A percentile compares a stretch with the other conserved stretches of the same genome.
Conservation (phyloP, 2,888 invertebrate species). For the Callimorpha dominula region DNA sequence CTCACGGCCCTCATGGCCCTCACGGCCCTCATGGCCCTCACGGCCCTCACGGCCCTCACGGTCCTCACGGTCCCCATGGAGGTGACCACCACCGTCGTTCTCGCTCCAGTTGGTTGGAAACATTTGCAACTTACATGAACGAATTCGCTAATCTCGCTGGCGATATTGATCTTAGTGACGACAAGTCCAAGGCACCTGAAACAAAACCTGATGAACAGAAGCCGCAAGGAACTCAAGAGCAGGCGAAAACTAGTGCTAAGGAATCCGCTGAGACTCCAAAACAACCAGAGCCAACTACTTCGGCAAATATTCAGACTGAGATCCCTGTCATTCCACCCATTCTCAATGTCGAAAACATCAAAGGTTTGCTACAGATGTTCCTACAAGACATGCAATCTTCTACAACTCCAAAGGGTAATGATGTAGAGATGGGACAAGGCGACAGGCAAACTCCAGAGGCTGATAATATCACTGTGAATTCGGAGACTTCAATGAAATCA, state of each 20-base stretch:
- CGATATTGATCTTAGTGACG: constrained; percentile 62
- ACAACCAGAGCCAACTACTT: constrained; percentile 32
- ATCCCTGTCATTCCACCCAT: constrained; percentile 2
- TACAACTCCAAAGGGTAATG: constrained; percentile 38
- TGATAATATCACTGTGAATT: constrained; percentile 17
- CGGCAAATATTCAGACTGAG: constrained; percentile 24
- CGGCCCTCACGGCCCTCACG: constrained; percentile 20
- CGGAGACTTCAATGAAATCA: constrained; percentile 7
- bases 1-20: constrained; percentile 1
- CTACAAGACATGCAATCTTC: constrained; percentile 18
- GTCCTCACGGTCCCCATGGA: constrained; percentile 36
- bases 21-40: constrained; percentile 14
- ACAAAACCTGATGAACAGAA: constrained; percentile 28
- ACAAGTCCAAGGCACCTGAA: constrained; percentile 44
- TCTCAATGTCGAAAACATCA: constrained; percentile 8
- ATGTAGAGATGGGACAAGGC: constrained; percentile 63
- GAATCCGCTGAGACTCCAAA: constrained; percentile 30
- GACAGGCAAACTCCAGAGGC: constrained; percentile 48
- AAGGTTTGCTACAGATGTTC: constrained; percentile 24
- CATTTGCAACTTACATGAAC: constrained; percentile 81
- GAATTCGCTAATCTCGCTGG: constrained; percentile 85
- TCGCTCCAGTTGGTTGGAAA: constrained; percentile 79
- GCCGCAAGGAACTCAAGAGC: constrained; percentile 36
- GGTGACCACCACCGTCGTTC: constrained; percentile 57
- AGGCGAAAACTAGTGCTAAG: constrained; percentile 28